Evolutionary conservation across 2,797 vertebrate species (phyloP).

Genomic region (Falco novaeseelandiae): DNA sequence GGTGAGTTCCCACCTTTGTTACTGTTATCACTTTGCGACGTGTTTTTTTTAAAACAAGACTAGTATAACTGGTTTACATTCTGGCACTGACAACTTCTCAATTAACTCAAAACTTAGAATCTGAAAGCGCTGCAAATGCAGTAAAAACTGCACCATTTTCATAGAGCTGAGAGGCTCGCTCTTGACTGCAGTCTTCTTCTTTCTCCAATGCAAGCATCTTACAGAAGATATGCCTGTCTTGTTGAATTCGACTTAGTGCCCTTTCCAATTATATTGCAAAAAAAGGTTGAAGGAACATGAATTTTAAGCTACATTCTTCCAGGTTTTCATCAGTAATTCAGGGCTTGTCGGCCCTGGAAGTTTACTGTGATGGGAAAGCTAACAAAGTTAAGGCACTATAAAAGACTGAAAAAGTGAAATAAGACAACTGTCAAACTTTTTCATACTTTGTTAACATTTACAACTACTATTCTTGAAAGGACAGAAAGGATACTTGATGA

Average conservation of each 20-base stretch:
- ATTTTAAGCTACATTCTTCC: background rate
- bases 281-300: background rate
- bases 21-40: background rate
- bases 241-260: background rate
- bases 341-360: background rate
- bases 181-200: background rate
- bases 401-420: background rate
- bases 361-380: background rate
- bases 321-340: background rate
- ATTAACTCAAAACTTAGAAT: background rate
- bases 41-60: background rate
- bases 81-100: background rate
- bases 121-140: background rate
- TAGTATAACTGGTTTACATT: constrained; percentile 31
- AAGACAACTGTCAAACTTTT: background rate
- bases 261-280: background rate
- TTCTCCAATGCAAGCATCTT: background rate
- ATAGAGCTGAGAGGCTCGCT: background rate
- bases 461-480: background rate
- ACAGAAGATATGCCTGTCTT: background rate
- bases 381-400: background rate
- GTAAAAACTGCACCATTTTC: background rate
- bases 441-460: background rate
- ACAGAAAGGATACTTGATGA: background rate
- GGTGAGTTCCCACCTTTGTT: constrained; percentile 56